Base-by-base conservation (phyloP, 2,888 invertebrate genomes). In the Scaptodrosophila latifasciaeformis region DNA sequence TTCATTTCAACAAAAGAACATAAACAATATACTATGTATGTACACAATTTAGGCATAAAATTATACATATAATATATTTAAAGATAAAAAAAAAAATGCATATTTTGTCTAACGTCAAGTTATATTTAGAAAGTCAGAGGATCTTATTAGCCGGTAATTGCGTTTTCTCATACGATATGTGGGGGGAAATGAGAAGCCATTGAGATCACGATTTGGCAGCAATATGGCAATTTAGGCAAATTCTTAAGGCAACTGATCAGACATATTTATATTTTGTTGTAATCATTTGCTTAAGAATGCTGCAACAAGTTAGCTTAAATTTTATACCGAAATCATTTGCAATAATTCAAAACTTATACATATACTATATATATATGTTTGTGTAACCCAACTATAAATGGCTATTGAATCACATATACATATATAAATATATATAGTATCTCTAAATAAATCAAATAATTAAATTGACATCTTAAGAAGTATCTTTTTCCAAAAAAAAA, bases 31-130 rank as follows among this genome's bases (percentile, higher is more conserved):
- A 55, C 46, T 24, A 5, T 24, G 24, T 24, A 24, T 24, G 24
- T 24, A 59, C 49, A 42, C 46, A 19, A 39, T 47, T 49, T 59
- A 59, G 59, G 46, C 49, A 54, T 54, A 21, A 54, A 56, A 59
- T 21, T 45, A 63, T 37, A 55, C 9, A 49, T 56, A 49, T 12
- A n/a, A 29, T 34, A 64, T 54, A 59, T 63, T 63, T 62, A 62
- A 62, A 42, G 67, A 64, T 62, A 44, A 56, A 52, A 56, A 58
- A 59, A 53, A 43, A 65, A 74, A 68, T 54, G 60, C 57, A 72
- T 72, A 72, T 72, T 72, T 72, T 76, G 71, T 76, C 70, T 72
- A 72, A 76, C 76, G 70, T 70, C 70, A 61, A 65, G 74, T 72
- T 67, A 65, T 70, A 70, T 72, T 76, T 63, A 76, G 61, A 72